Conservation (phyloP, 2,113 vertebrate species). For the Nettapus auritus region DNA sequence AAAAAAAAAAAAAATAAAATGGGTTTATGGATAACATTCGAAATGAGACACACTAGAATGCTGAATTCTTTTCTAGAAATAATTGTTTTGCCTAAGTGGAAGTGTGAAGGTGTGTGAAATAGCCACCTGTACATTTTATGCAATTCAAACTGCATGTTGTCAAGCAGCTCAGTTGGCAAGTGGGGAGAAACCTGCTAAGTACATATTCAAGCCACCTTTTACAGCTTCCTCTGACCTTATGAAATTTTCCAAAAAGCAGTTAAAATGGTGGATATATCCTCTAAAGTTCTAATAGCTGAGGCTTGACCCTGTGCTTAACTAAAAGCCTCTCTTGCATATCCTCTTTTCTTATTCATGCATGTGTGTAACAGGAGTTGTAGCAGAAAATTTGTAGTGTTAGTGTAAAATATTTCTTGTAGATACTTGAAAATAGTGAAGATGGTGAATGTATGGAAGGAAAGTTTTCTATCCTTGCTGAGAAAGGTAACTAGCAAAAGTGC, state of each 20-base stretch:
- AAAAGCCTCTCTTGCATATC: background rate
- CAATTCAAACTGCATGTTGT: background rate
- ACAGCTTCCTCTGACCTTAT: background rate
- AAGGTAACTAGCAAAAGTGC: too few relatives aligned
- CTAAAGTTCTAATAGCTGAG: background rate
- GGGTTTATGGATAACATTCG: background rate
- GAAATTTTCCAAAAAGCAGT: background rate
- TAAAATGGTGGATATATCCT: background rate
- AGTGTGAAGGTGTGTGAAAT: background rate
- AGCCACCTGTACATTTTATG: fast-evolving
- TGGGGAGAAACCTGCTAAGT: background rate
- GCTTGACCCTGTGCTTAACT: background rate
- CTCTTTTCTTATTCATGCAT: background rate
- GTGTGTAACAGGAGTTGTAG: background rate
- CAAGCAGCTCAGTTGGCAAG: background rate
- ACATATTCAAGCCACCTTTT: fast-evolving
- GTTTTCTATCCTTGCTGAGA: too few relatives aligned
- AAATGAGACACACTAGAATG: background rate
- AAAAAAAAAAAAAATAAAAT: background rate
- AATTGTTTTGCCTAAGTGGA: background rate
- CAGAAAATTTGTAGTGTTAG: background rate
- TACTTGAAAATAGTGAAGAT: too few relatives aligned
- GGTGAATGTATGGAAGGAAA: background rate
- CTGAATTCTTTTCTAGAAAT: background rate
- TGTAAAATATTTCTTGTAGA: background rate